Evolutionary conservation across 2,113 vertebrate species (phyloP).

Genomic region (Tenrec ecaudatus): DNA sequence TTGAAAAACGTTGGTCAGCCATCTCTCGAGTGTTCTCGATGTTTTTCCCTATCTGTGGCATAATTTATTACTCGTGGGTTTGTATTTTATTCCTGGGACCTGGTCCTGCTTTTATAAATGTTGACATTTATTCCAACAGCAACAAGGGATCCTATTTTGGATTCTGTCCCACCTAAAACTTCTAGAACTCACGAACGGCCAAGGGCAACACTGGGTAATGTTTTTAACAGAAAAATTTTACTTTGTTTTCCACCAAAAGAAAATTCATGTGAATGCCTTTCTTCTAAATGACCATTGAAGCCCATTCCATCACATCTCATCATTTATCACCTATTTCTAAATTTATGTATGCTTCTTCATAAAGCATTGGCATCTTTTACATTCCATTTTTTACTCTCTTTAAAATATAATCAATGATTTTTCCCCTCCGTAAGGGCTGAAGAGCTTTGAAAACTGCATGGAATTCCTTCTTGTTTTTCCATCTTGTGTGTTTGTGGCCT

Average conservation of each 20-base stretch:
- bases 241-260: slow-evolving; percentile 82
- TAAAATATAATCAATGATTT: slow-evolving; percentile 61
- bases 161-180: slow-evolving; percentile 87
- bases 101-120: slow-evolving; percentile 81
- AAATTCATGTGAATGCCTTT: slow-evolving; percentile 80
- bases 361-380: slow-evolving; percentile 6
- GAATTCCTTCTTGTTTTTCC: slow-evolving; percentile 2
- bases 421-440: slow-evolving; percentile 60
- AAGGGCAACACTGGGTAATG: slow-evolving; percentile 90
- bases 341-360: slow-evolving; percentile 36
- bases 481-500: slow-evolving; percentile 31
- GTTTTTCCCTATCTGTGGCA: slow-evolving; percentile 61
- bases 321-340: slow-evolving; percentile 68
- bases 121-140: slow-evolving; percentile 89
- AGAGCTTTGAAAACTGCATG: slow-evolving; percentile 79
- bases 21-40: slow-evolving; percentile 54
- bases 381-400: slow-evolving; percentile 19
- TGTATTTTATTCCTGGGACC: slow-evolving; percentile 78
- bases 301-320: slow-evolving; percentile 70
- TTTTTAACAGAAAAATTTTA: slow-evolving; percentile 81
- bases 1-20: slow-evolving; percentile 58
- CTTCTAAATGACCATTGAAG: slow-evolving; percentile 77
- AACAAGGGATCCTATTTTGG: slow-evolving; percentile 86
- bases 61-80: slow-evolving; percentile 72
- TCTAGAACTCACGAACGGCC: slow-evolving; percentile 87